Evolutionary conservation across 2,888 invertebrate genomes (phyloP).

Genomic region (Parnassius mnemosyne): DNA sequence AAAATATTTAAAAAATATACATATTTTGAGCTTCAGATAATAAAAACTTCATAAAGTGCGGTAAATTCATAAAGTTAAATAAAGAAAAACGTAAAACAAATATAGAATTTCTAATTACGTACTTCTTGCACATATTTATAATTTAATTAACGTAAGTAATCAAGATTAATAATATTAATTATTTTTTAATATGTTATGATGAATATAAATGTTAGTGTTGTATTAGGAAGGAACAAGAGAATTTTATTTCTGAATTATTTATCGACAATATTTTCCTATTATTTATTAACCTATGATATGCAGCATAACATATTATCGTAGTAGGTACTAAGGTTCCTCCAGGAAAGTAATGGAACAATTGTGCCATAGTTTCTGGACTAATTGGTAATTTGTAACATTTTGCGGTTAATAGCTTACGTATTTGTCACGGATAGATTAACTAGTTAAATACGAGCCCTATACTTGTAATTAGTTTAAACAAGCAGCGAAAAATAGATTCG

Average conservation of each 20-base stretch:
- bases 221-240: too few species aligned
- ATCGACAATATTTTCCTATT: slow-evolving; percentile 13
- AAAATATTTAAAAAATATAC: too few species aligned
- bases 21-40: too few species aligned
- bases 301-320: slow-evolving; percentile 24
- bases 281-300: slow-evolving; percentile 11
- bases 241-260: not conserved
- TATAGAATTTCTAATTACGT: too few species aligned
- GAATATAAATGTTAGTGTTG: too few species aligned
- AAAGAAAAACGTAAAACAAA: too few species aligned
- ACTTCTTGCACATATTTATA: too few species aligned
- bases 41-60: too few species aligned
- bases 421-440: slow-evolving; percentile 29
- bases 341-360: slow-evolving; percentile 48
- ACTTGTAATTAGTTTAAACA: slow-evolving; percentile 33
- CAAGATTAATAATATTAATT: too few species aligned
- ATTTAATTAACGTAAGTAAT: too few species aligned
- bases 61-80: too few species aligned
- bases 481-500: slow-evolving; percentile 32
- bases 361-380: slow-evolving; percentile 43
- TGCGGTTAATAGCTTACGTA: slow-evolving; percentile 29
- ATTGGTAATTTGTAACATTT: slow-evolving; percentile 36
- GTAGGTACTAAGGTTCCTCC: slow-evolving; percentile 39
- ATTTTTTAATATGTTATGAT: too few species aligned
- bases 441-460: slow-evolving; percentile 43